Percentiles rank a stretch among this genome's conserved stretches.
Conservation (phyloP, 2,797 vertebrate genomes). For the Enteromius unitaeniatus region DNA sequence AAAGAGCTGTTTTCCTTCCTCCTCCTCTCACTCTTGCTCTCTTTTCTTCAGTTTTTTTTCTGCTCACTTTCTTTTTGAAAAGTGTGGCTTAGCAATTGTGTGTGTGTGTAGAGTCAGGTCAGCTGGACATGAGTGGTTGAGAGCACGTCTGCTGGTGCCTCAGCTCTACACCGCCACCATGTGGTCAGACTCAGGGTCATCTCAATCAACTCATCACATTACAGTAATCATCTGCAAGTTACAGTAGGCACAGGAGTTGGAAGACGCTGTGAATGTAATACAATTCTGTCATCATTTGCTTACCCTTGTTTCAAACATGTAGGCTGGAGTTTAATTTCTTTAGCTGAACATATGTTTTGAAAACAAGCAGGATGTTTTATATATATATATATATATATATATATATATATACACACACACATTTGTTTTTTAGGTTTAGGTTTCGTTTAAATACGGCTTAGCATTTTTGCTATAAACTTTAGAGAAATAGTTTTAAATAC, state of each 20-base stretch:
- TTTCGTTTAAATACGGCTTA: neutral
- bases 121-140: slow-evolving; percentile 18
- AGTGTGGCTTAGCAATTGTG: slow-evolving; percentile 53
- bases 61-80: neutral
- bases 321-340: neutral
- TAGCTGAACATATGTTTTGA: neutral
- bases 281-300: neutral
- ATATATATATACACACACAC: no score
- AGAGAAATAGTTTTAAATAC: no score
- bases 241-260: neutral
- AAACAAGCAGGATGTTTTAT: neutral
- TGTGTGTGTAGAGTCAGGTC: slow-evolving; percentile 32
- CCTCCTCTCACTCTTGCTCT: neutral
- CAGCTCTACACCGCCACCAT: slow-evolving; percentile 32
- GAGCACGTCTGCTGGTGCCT: neutral
- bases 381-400: no score
- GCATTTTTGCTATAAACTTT: neutral
- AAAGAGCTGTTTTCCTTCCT: slow-evolving; percentile 18
- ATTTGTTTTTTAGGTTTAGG: neutral
- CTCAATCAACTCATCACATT: neutral
- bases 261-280: neutral
- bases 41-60: neutral
- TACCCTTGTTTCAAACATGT: neutral
- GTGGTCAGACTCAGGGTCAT: slow-evolving; percentile 28
- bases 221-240: neutral